Evolutionary conservation across 1,140 invertebrate genomes (phyloP).

Genomic region (Drosophila pectinifera): DNA sequence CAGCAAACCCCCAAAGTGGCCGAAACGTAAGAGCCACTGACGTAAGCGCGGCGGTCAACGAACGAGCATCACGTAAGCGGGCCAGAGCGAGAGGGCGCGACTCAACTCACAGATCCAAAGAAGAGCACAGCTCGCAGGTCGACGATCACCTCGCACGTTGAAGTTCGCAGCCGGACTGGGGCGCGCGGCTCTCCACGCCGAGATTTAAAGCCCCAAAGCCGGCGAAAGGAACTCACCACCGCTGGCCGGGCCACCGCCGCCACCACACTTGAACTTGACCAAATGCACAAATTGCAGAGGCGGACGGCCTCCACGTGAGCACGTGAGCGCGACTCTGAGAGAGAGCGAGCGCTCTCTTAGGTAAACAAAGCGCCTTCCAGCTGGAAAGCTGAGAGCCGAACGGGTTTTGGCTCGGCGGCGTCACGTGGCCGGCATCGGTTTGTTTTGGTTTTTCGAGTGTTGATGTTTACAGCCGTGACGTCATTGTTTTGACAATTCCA

Average conservation of each 20-base stretch:
- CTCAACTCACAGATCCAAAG: slow-evolving; percentile 56
- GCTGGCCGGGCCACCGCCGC: slow-evolving; percentile 1
- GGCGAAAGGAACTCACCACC: slow-evolving; percentile 52
- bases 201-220: slow-evolving; percentile 64
- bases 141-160: slow-evolving; percentile 72
- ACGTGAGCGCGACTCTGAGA: slow-evolving; percentile 36
- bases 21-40: slow-evolving; percentile 59
- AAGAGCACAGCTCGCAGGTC: slow-evolving; percentile 35
- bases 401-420: slow-evolving; percentile 54
- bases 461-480: slow-evolving; percentile 76
- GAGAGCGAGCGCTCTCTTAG: slow-evolving; percentile 28
- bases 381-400: slow-evolving; percentile 43
- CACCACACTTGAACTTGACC: slow-evolving; percentile 83
- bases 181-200: slow-evolving; percentile 37
- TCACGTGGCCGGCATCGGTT: slow-evolving; percentile 80
- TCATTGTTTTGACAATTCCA: slow-evolving; percentile 77
- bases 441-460: slow-evolving; percentile 76
- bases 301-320: slow-evolving; percentile 31
- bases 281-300: slow-evolving; percentile 83
- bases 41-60: slow-evolving; percentile 73
- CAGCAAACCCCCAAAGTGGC: slow-evolving; percentile 60
- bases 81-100: slow-evolving; percentile 38
- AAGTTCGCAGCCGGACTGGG: slow-evolving; percentile 83
- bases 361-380: slow-evolving; percentile 73
- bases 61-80: slow-evolving; percentile 66